These are phyloP conservation scores for Sebastes diploproa DNA, from an alignment of 2,797 vertebrate species.

Conservation along the genomic window DNA sequence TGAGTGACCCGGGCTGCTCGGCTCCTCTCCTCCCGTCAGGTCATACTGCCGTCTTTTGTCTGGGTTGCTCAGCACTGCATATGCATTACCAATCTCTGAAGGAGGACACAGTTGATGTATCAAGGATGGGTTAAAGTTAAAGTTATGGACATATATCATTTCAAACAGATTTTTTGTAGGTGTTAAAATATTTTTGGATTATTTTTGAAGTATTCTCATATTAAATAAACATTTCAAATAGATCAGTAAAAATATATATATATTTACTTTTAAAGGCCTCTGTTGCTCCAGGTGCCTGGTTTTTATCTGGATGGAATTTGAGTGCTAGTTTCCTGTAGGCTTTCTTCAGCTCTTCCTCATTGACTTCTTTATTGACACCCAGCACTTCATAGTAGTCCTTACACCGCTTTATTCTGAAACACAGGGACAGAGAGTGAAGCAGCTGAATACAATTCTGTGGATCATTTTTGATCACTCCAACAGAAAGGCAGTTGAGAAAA, in stretches of 20 bases:
- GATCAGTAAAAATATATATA: not conserved
- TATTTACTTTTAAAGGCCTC: slow-evolving; percentile 97
- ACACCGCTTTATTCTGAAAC: slow-evolving; percentile 93
- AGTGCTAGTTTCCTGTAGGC: slow-evolving; percentile 96
- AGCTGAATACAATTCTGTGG: not conserved
- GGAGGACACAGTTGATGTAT: slow-evolving; percentile 16
- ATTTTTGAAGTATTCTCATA: not conserved
- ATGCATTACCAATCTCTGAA: slow-evolving; percentile 96
- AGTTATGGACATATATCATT: not conserved
- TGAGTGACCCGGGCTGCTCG: slow-evolving; percentile 84
- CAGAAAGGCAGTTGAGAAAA: not conserved
- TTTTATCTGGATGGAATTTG: slow-evolving; percentile 99
- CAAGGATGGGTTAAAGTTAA: not conserved
- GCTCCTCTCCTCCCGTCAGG: slow-evolving; percentile 90
- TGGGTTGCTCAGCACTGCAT: slow-evolving; percentile 94
- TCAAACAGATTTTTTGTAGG: not conserved
- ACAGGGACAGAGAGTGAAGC: slow-evolving; percentile 18
- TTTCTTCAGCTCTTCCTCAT: slow-evolving; percentile 96
- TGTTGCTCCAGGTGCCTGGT: slow-evolving; percentile 95
- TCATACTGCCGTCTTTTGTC: slow-evolving; percentile 96
- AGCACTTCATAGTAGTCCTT: slow-evolving; percentile 98
- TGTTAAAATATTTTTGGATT: not conserved
- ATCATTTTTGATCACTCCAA: not conserved
- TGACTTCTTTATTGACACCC: slow-evolving; percentile 90
- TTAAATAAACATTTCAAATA: not conserved